Conservation (phyloP, 2,888 invertebrate species). For the Dendrolimus houi region DNA sequence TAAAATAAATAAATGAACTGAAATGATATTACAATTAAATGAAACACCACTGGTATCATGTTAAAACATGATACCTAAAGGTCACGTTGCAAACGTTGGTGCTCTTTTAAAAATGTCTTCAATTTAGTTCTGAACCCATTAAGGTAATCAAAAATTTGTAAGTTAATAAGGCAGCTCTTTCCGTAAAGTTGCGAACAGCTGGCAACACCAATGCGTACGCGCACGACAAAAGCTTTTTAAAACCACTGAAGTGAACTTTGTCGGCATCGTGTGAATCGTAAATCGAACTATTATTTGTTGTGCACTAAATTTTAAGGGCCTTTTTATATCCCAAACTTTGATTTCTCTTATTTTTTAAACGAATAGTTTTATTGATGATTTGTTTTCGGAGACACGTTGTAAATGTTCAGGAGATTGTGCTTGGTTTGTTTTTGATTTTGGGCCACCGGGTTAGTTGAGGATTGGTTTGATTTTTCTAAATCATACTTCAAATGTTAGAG, state of each 20-base stretch:
- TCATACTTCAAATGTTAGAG: no score
- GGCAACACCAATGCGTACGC: slow-evolving; percentile 16
- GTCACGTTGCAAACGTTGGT: no score
- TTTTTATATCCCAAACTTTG: slow-evolving; percentile 6
- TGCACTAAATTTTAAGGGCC: slow-evolving; percentile 15
- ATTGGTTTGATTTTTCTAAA: no score
- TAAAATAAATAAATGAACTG: no score
- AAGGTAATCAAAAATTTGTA: no score
- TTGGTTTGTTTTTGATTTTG: neutral
- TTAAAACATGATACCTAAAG: no score
- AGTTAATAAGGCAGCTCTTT: neutral
- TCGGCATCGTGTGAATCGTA: slow-evolving; percentile 32
- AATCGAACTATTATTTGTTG: slow-evolving; percentile 8
- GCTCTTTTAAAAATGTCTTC: no score
- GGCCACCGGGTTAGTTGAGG: neutral
- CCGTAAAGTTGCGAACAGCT: neutral
- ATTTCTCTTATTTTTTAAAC: neutral
- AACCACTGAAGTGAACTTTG: slow-evolving; percentile 42
- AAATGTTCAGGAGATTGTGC: neutral
- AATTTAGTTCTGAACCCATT: no score
- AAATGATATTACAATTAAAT: no score
- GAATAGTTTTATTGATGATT: neutral
- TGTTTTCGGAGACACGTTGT: neutral
- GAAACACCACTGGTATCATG: no score
- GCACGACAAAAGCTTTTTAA: slow-evolving; percentile 34